Evolutionary conservation across 2,113 vertebrate genomes (phyloP), one percentile per base, ranked within the genome.

Genomic region (Cranoglanis bouderius): DNA sequence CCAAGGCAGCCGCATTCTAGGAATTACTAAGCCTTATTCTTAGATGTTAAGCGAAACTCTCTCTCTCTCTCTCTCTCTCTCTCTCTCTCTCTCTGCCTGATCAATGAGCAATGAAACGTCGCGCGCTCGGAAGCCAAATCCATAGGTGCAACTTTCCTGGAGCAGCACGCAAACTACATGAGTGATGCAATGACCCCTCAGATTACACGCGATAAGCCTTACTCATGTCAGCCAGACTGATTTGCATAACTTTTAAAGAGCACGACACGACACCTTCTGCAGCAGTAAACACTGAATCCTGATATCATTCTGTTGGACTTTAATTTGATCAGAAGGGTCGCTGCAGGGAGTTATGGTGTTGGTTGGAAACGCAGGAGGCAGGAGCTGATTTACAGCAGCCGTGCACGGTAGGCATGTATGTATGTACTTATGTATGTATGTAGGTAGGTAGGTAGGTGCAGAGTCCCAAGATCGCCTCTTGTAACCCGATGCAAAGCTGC

Each of bases 401-500:
- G 51, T 57, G 70, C 32, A 35, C 32, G 49, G 78, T 55, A 18
- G 26, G 46, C 51, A 49, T 51, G 43, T 10, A 26, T 72, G 18
- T 18, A 26, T 72, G 32, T 26, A 19, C 24, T 35, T 74, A 38
- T 24, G n/a, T 38, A 43, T 43, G 74, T 21, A 5, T 4, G 40
- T n/a, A n/a, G 6, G 75, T 78, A n/a, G 12, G 75, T 6, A 46
- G 43, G 40, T 32, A 10, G 55, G 38, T 61, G 85, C n/a, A 43
- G 93, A 94, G 92, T 93, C 93, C 91, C 92, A 90, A 85, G 92
- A 94, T 91, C 95, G 81, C 38, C 55, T 26, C 55, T 61, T 95
- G 96, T 95, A 94, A 95, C 94, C 95, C 95, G 94, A 92, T 92
- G 95, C 95, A 95, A 93, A 61, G 93, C 91, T 94, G 94, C 94